Percentiles rank a stretch among this genome's conserved stretches.
phyloP scores from a whole-genome alignment of 2,113 vertebrate genomes.

The Candoia aspera region DNA sequence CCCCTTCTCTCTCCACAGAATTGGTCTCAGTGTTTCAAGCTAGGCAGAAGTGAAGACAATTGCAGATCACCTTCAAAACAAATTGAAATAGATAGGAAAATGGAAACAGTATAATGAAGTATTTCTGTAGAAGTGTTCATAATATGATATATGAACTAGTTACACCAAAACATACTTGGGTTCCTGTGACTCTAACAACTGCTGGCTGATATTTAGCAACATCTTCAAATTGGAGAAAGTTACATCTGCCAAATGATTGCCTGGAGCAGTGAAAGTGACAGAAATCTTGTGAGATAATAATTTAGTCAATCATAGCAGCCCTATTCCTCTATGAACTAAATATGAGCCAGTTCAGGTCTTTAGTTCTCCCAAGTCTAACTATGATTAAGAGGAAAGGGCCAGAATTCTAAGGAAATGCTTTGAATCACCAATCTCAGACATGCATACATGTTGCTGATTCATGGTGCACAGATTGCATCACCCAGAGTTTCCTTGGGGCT shows the following conservation, averaged over 20 bases:
- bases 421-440: constrained; percentile 32
- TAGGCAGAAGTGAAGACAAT: not conserved
- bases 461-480: not conserved
- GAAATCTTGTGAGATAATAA: too few species aligned
- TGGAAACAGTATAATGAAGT: not conserved
- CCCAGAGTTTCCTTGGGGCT: not conserved
- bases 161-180: not conserved
- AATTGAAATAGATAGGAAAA: not conserved
- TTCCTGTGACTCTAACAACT: not conserved
- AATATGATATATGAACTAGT: not conserved
- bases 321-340: not conserved
- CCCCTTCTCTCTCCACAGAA: not conserved
- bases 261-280: not conserved
- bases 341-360: not conserved
- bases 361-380: not conserved
- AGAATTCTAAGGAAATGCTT: not conserved
- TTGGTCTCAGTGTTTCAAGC: not conserved
- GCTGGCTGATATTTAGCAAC: not conserved
- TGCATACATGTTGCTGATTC: constrained; percentile 1
- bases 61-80: not conserved
- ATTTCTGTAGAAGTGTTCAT: not conserved
- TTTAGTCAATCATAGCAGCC: not conserved
- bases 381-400: not conserved
- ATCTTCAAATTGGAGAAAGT: not conserved
- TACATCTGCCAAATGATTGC: not conserved